These are phyloP conservation scores for Neosilurus mollespiculum DNA, from an alignment of 2,797 vertebrate genomes.

Conservation along the genomic window DNA sequence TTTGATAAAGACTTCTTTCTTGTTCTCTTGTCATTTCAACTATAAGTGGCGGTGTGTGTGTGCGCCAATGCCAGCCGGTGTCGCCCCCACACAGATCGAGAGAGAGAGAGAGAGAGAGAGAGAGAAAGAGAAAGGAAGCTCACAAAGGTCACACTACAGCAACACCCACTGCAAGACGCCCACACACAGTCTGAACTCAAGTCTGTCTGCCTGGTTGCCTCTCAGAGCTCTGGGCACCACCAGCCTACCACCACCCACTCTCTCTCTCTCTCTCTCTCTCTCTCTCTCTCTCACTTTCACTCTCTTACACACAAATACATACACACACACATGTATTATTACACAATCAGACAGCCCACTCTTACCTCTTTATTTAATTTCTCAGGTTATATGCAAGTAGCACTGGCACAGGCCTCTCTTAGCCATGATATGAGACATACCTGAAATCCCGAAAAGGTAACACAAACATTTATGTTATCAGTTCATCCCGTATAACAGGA, in stretches of 20 bases:
- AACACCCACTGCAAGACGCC: constrained; percentile 64
- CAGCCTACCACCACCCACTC: constrained; percentile 52
- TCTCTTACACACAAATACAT: not conserved
- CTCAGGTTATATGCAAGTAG: constrained; percentile 18
- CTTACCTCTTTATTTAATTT: constrained; percentile 39
- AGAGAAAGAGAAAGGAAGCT: constrained; percentile 20
- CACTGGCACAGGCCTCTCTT: not conserved
- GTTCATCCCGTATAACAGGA: constrained; percentile 3
- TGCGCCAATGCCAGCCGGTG: constrained; percentile 55
- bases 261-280: constrained; percentile 21
- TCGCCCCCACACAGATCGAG: constrained; percentile 63
- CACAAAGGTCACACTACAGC: constrained; percentile 51
- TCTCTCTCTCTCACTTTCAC: not conserved
- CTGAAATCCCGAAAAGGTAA: constrained; percentile 17
- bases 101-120: constrained; percentile 18
- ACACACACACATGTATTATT: not conserved
- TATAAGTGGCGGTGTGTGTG: constrained; percentile 7
- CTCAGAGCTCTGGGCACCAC: constrained; percentile 51
- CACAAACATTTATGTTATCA: not conserved
- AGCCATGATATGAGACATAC: constrained; percentile 21
- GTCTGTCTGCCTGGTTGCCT: constrained; percentile 52
- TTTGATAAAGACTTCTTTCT: constrained; percentile 30
- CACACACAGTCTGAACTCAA: constrained; percentile 63
- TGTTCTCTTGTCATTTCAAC: constrained; percentile 45
- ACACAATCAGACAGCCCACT: constrained; percentile 18